These are phyloP conservation scores for Diplazon laetatorius DNA, from an alignment of 2,888 invertebrate species.

Conservation along the genomic window DNA sequence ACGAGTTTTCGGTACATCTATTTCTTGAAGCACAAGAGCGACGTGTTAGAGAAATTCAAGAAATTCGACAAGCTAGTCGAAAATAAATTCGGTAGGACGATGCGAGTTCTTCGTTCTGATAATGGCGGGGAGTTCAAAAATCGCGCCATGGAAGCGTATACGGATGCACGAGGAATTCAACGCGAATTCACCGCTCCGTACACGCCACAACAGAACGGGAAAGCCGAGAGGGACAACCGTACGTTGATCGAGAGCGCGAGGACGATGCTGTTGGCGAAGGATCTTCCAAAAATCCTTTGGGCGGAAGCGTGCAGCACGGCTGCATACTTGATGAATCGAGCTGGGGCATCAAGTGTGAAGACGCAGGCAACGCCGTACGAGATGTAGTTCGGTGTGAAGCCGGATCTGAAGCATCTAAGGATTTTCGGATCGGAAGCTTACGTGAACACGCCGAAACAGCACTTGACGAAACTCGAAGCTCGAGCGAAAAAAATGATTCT, in stretches of 20 bases:
- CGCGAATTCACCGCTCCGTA: constrained; percentile 48
- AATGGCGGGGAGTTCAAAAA: constrained; percentile 29
- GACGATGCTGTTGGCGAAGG: constrained; percentile 41
- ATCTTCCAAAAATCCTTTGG: constrained; percentile 53
- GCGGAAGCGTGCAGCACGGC: constrained; percentile 56
- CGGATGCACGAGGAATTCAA: constrained; percentile 43
- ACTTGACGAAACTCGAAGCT: constrained; percentile 46
- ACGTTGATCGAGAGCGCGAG: constrained; percentile 56
- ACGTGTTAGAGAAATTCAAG: not conserved
- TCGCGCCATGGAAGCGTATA: not conserved
- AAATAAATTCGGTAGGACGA: constrained; percentile 31
- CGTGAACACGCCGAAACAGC: constrained; percentile 37
- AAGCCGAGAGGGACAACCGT: constrained; percentile 55
- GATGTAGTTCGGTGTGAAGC: constrained; percentile 52
- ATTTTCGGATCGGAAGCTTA: constrained; percentile 33
- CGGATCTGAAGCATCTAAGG: constrained; percentile 30
- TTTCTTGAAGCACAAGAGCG: not conserved
- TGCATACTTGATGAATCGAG: constrained; percentile 41
- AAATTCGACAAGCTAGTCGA: constrained; percentile 4
- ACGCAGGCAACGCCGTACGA: constrained; percentile 50
- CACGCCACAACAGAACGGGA: constrained; percentile 59
- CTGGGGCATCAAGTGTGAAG: constrained; percentile 25
- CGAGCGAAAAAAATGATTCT: constrained; percentile 46
- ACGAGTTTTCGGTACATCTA: not conserved
- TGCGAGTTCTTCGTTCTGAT: constrained; percentile 6